Evolutionary conservation across 2,797 vertebrate species (phyloP), one percentile per base, ranked within the genome.

Genomic region (Alca torda): DNA sequence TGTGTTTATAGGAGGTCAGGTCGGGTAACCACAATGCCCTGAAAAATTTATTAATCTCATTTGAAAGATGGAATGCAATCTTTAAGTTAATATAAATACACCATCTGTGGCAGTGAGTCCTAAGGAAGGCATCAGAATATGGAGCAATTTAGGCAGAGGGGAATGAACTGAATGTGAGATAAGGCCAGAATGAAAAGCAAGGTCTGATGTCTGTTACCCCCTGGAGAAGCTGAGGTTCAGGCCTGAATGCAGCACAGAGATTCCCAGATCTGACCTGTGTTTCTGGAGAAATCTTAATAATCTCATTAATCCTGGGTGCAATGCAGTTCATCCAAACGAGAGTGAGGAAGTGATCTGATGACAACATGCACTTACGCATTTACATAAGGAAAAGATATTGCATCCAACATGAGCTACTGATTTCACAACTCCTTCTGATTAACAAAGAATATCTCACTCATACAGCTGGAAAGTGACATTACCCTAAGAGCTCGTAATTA

Each of bases 21-120:
- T 89, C 46, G 11, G 96, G 94, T 95, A 97, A 96, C 91, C 95
- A 95, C 92, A 95, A 88, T 14, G 61, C 84, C 77, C 78, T 95
- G 94, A 95, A 96, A 96, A 97, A 97, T 93, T 94, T 97, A 96
- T 96, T 95, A 96, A 96, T 96, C 96, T 96, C 90, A 94, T 95
- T 95, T 95, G 92, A 96, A 96, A 96, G 96, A 95, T 92, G 84
- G 96, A 95, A 97, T 90, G 93, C 53, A 80, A 95, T 92, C 88
- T 96, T 95, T 90, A 95, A 77, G 86, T 95, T 95, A 95, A 94
- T 96, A 96, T 95, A 95, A 97, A 90, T 77, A 85, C 93, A 92
- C 91, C 96, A 96, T 95, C 95, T 96, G 96, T 75, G 95, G 84
- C 92, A 94, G 74, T 12, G 41, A 95, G 84, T 89, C 88, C 72